These are phyloP conservation scores for Salarias fasciatus DNA, from an alignment of 2,797 vertebrate species.

Conservation along the genomic window DNA sequence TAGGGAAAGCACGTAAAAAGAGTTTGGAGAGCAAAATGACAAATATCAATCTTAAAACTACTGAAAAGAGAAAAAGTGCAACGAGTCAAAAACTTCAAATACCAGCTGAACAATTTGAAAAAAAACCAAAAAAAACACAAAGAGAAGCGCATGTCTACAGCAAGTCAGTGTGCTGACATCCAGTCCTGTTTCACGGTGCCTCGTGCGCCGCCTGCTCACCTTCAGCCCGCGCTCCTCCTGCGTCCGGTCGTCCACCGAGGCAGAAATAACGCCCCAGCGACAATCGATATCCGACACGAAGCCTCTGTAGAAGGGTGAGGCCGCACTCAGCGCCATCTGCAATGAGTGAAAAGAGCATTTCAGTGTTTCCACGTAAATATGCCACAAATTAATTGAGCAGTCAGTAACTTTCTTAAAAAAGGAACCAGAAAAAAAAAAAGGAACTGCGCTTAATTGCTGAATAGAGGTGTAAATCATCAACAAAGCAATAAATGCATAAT, in stretches of 20 bases:
- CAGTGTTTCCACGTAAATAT: background rate
- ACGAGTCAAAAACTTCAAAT: too few relatives aligned
- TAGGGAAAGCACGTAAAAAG: too few relatives aligned
- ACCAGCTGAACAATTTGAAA: too few relatives aligned
- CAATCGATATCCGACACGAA: slow-evolving; percentile 96
- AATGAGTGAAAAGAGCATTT: slow-evolving; percentile 33
- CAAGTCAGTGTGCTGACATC: too few relatives aligned
- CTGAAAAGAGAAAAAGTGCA: too few relatives aligned
- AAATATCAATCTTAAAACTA: too few relatives aligned
- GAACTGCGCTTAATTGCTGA: too few relatives aligned
- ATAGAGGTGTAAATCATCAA: background rate
- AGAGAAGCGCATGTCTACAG: too few relatives aligned
- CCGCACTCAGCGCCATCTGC: slow-evolving; percentile 97
- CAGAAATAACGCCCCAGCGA: slow-evolving; percentile 98
- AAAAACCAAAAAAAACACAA: too few relatives aligned
- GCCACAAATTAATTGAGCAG: background rate
- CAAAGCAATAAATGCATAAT: background rate
- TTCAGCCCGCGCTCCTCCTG: slow-evolving; percentile 93
- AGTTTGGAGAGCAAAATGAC: too few relatives aligned
- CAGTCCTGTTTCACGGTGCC: too few relatives aligned
- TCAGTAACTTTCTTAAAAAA: background rate
- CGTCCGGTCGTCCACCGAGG: slow-evolving; percentile 96
- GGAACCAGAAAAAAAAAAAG: background rate
- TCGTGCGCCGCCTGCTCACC: slow-evolving; percentile 70
- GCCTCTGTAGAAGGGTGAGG: slow-evolving; percentile 96